Evolutionary conservation across 2,888 invertebrate species (phyloP), one percentile per base, ranked within the genome.

Genomic region (Agonopterix arenella): DNA sequence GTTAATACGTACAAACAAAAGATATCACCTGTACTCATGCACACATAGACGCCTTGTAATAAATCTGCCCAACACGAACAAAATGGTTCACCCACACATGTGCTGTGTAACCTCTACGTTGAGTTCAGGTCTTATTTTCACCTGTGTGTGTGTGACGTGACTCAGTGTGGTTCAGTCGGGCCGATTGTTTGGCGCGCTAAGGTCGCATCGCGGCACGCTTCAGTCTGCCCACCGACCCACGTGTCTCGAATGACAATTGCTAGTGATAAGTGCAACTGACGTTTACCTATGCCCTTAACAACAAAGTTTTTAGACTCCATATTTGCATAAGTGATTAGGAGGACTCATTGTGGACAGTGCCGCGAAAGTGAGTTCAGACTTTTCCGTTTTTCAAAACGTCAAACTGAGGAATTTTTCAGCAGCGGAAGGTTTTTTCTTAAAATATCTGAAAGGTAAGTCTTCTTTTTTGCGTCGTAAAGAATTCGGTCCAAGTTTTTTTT

Each of bases 371-470:
- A 70, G 70, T 71, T 66, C 74, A 82, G 81, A 76, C 72, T 70
- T 70, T 75, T 55, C 73, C 75, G 68, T 68, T 79, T 45, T 38
- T 7, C 16, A 68, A 68, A 62, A 64, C 66, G 70, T 66, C 80
- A 86, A 84, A 78, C 83, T 86, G 84, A 82, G 86, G 84, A 84
- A 82, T 78, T 72, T 84, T 67, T 72, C 80, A 66, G 73, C 72
- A 57, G 65, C 68, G 51, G 81, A 81, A 70, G 76, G 80, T 69
- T 83, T 78, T 64, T 76, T 86, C 76, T 85, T 86, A 82, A 84
- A 80, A 80, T 85, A 84, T 73, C 75, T 86, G 63, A 83, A 84
- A 85, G 88, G 88, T 86, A 76, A 70, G 80, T 52, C 44, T 11
- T 53, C 50, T 49, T 47, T 52, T 55, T 58, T 56, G 11, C 43